Evolutionary conservation across 2,113 vertebrate genomes (phyloP).

Genomic region (Thamnaconus septentrionalis): DNA sequence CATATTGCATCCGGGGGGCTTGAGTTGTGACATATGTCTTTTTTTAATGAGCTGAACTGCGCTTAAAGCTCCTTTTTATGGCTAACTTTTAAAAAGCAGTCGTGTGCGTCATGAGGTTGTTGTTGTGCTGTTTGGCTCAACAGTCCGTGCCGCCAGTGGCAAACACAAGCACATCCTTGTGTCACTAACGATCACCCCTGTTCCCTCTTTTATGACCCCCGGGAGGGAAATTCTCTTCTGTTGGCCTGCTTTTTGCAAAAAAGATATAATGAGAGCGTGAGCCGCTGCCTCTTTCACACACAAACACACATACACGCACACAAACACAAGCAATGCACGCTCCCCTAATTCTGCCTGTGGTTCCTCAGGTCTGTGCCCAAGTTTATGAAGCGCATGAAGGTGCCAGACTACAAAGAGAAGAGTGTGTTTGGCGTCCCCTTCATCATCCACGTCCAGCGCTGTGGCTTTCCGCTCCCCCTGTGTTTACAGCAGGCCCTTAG

Average conservation of each 20-base stretch:
- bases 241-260: constrained; percentile 16
- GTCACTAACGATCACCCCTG: constrained; percentile 28
- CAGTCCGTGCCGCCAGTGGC: neutral
- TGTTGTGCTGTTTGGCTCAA: neutral
- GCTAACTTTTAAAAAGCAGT: neutral
- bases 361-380: constrained; percentile 70
- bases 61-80: neutral
- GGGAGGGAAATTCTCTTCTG: constrained; percentile 34
- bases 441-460: constrained; percentile 90
- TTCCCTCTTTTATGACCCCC: constrained; percentile 38
- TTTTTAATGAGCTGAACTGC: too few relatives aligned
- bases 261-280: constrained; percentile 32
- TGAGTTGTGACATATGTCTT: too few relatives aligned
- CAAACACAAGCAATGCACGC: neutral
- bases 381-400: constrained; percentile 75
- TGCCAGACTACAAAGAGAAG: constrained; percentile 73
- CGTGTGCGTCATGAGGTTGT: neutral
- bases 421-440: constrained; percentile 82
- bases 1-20: too few relatives aligned
- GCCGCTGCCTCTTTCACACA: neutral
- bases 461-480: constrained; percentile 85
- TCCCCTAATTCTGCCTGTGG: constrained; percentile 39
- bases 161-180: constrained; percentile 37
- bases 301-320: constrained; percentile 9
- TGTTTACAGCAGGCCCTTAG: constrained; percentile 91